These are phyloP conservation scores for Acronicta aceris DNA, from an alignment of 2,888 invertebrate genomes.

Conservation along the genomic window DNA sequence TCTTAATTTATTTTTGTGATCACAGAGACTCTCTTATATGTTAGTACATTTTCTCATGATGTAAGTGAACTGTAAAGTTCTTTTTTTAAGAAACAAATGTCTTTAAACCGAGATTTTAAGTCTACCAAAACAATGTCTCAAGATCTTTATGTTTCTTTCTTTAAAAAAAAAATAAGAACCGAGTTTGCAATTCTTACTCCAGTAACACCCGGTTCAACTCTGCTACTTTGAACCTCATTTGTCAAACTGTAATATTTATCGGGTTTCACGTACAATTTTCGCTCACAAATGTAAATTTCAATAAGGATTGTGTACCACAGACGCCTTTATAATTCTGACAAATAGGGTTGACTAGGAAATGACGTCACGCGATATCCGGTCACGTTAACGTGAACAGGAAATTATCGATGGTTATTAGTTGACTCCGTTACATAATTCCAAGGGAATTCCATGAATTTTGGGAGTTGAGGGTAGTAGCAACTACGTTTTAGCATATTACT, in stretches of 20 bases:
- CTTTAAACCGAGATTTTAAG: neutral
- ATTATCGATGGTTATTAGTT: slow-evolving; percentile 26
- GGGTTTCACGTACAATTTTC: slow-evolving; percentile 22
- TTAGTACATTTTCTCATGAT: no score
- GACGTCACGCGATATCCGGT: slow-evolving; percentile 41
- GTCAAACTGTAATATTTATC: slow-evolving; percentile 35
- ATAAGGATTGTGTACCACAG: slow-evolving; percentile 29
- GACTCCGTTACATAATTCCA: slow-evolving; percentile 23
- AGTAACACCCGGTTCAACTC: no score
- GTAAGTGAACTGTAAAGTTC: no score
- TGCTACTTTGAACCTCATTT: slow-evolving; percentile 35
- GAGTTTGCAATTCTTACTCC: no score
- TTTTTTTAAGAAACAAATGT: no score
- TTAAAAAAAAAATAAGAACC: no score
- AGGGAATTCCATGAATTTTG: slow-evolving; percentile 8
- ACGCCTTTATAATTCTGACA: slow-evolving; percentile 26
- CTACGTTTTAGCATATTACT: neutral
- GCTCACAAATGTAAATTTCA: slow-evolving; percentile 32
- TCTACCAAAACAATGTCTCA: neutral
- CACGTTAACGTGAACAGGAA: slow-evolving; percentile 15
- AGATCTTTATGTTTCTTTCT: no score
- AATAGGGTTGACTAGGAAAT: slow-evolving; percentile 30
- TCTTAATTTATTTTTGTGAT: no score
- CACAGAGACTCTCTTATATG: no score
- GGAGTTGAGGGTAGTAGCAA: slow-evolving; percentile 2